A percentile compares a stretch with the other conserved stretches of the same genome.
phyloP scores from a whole-genome alignment of 2,797 vertebrate species.

The Gadopsis bispinosus region DNA sequence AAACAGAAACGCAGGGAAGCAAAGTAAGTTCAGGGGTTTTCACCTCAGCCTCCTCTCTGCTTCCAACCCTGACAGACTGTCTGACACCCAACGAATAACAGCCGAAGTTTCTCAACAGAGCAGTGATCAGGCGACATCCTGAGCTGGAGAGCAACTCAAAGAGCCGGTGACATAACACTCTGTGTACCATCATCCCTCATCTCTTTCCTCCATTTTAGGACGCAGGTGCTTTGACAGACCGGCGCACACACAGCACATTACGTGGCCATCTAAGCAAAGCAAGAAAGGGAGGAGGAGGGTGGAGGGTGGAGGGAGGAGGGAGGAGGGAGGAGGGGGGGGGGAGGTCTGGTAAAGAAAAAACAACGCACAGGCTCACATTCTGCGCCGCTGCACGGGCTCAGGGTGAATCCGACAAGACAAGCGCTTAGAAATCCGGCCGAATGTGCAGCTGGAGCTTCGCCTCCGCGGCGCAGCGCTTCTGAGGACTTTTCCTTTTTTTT shows the following conservation, averaged over 20 bases:
- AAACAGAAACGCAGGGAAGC: background rate
- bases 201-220: conserved; percentile 87
- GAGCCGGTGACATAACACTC: conserved; percentile 63
- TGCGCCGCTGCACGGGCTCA: conserved; percentile 23
- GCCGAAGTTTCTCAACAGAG: conserved; percentile 21
- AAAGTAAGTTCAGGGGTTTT: background rate
- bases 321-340: no score
- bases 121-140: background rate
- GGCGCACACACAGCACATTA: conserved; percentile 67
- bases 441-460: conserved; percentile 10
- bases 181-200: conserved; percentile 68
- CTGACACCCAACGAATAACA: background rate
- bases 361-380: conserved; percentile 32
- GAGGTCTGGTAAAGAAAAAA: conserved; percentile 21
- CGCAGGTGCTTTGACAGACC: conserved; percentile 84
- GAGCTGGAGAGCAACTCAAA: conserved; percentile 42
- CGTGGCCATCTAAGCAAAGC: conserved; percentile 74
- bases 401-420: conserved; percentile 36
- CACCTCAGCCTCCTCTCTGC: background rate
- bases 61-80: background rate
- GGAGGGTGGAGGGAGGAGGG: no score
- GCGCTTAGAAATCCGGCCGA: conserved; percentile 14
- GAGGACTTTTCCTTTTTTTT: conserved; percentile 52
- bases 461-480: conserved; percentile 41
- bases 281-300: background rate